These are phyloP conservation scores for Lysandra coridon DNA, from an alignment of 2,888 invertebrate species.

Conservation along the genomic window DNA sequence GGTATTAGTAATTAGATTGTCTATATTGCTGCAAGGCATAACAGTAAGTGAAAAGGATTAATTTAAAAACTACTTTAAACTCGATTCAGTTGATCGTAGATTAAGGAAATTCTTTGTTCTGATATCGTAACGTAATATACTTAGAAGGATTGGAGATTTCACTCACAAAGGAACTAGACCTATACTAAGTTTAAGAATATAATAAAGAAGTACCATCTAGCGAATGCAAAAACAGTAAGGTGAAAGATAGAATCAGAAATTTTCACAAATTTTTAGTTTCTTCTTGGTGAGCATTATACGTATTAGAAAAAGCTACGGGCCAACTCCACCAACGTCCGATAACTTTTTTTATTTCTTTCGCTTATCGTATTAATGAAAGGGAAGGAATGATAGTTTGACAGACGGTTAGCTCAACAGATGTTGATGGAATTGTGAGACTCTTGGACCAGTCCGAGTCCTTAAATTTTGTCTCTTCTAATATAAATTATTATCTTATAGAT, in stretches of 20 bases:
- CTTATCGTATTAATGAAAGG: too few relatives aligned
- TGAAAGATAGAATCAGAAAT: background rate
- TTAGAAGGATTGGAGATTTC: background rate
- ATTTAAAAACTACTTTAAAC: background rate
- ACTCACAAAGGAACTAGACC: background rate
- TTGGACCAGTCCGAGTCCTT: too few relatives aligned
- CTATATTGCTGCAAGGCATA: background rate
- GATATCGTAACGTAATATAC: background rate
- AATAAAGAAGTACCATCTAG: background rate
- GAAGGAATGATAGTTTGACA: too few relatives aligned
- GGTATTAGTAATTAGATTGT: background rate
- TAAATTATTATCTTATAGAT: too few relatives aligned
- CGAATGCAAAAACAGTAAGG: background rate
- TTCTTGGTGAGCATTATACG: background rate
- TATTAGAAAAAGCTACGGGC: too few relatives aligned
- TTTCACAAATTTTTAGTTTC: background rate
- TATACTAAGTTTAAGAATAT: background rate
- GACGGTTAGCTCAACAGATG: too few relatives aligned
- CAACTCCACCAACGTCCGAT: too few relatives aligned
- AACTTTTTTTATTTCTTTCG: too few relatives aligned
- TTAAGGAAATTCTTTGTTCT: background rate
- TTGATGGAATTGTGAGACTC: too few relatives aligned
- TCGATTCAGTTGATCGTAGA: background rate
- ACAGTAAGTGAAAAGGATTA: background rate
- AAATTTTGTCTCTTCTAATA: too few relatives aligned